Percentiles rank a stretch among this genome's conserved stretches.
These are phyloP conservation scores for Acrocyrtus sp. DNA, from an alignment of 2,888 invertebrate genomes.

Conservation along the genomic window DNA sequence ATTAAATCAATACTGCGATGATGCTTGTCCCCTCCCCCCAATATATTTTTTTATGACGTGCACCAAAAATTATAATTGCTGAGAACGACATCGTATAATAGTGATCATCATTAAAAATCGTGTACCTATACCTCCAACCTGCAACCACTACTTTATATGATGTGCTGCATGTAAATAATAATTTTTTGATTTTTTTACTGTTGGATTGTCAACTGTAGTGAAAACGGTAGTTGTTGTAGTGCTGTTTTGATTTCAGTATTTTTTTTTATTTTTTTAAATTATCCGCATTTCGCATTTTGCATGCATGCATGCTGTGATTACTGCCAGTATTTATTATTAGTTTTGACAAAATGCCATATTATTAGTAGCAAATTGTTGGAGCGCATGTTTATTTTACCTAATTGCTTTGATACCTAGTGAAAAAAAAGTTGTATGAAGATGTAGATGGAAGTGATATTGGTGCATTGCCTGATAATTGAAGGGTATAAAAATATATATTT, in stretches of 20 bases:
- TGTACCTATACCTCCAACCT: too few species aligned
- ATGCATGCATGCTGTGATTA: too few species aligned
- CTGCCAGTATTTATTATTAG: too few species aligned
- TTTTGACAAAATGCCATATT: slow-evolving; percentile 8
- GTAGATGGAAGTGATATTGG: neutral
- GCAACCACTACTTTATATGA: too few species aligned
- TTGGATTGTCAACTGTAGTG: too few species aligned
- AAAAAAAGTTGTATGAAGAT: neutral
- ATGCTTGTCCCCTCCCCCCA: too few species aligned
- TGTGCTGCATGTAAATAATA: neutral
- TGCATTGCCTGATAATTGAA: neutral
- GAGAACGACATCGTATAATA: too few species aligned
- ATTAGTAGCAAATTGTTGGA: neutral
- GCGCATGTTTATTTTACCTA: neutral
- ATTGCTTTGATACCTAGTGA: neutral
- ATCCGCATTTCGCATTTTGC: neutral
- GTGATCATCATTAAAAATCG: too few species aligned
- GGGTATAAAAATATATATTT: neutral
- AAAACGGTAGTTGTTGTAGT: slow-evolving; percentile 1
- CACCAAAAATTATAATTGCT: too few species aligned
- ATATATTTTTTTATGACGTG: too few species aligned
- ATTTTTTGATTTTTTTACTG: neutral
- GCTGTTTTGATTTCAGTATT: neutral
- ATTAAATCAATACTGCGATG: too few species aligned
- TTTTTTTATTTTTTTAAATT: neutral